phyloP scores from a whole-genome alignment of 1,140 invertebrate genomes.

The Heliconius hermathena region DNA sequence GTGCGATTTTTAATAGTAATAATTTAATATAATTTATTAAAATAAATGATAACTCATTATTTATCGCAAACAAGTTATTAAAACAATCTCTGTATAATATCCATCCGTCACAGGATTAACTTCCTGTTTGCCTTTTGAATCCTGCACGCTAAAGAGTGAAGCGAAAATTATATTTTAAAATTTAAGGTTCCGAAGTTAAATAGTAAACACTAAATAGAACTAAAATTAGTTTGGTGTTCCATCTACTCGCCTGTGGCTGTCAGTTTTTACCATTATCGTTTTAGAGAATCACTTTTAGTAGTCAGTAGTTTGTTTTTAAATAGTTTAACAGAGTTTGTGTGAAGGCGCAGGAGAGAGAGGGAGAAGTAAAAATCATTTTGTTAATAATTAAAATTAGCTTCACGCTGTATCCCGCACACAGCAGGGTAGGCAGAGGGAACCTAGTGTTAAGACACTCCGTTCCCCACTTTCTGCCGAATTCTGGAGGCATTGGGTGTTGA shows the following conservation, averaged over 20 bases:
- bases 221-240: constrained; percentile 3
- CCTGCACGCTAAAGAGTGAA: not conserved
- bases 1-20: too few species aligned
- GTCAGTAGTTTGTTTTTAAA: not conserved
- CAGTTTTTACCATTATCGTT: not conserved
- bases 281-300: not conserved
- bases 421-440: too few species aligned
- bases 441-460: too few species aligned
- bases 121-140: constrained; percentile 5
- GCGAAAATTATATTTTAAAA: not conserved
- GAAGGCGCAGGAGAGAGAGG: not conserved
- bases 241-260: not conserved
- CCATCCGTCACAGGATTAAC: not conserved
- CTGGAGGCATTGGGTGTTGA: too few species aligned
- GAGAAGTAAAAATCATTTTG: too few species aligned
- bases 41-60: not conserved
- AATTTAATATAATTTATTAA: too few species aligned
- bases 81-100: not conserved
- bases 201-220: not conserved
- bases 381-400: too few species aligned
- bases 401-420: too few species aligned
- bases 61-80: not conserved
- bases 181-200: not conserved
- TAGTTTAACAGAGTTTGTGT: not conserved
- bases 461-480: too few species aligned